phyloP scores from a whole-genome alignment of 2,797 vertebrate genomes.

The Cyprinodon diabolis region DNA sequence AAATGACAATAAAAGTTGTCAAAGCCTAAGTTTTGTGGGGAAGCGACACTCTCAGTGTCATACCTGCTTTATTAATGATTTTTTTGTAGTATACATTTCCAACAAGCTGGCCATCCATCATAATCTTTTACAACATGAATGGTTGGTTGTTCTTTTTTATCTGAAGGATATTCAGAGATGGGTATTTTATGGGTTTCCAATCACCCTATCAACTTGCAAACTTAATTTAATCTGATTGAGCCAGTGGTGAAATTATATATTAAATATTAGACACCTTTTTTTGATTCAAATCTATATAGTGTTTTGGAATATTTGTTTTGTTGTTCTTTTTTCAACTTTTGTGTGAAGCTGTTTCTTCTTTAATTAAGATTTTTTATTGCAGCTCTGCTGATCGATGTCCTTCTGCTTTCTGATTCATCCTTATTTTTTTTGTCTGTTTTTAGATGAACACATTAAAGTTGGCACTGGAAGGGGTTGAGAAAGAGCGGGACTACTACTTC shows the following conservation, averaged over 20 bases:
- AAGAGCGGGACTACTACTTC: constrained; percentile 99
- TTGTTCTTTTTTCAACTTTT: not conserved
- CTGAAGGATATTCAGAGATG: no score
- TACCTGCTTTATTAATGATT: constrained; percentile 10
- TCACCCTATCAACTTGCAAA: no score
- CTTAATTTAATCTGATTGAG: no score
- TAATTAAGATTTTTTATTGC: not conserved
- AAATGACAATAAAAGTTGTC: no score
- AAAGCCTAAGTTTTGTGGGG: constrained; percentile 3
- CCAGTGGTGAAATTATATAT: no score
- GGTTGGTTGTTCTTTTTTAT: no score
- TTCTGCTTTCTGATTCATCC: constrained; percentile 2
- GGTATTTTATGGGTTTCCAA: no score
- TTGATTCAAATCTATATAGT: no score
- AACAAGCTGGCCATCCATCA: not conserved
- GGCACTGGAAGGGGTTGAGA: constrained; percentile 96
- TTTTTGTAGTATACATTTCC: constrained; percentile 6
- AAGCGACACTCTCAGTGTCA: constrained; percentile 4
- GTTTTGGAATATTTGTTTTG: not conserved
- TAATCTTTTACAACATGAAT: no score
- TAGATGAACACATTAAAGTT: constrained; percentile 96
- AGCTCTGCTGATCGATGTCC: not conserved
- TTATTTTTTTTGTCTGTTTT: not conserved
- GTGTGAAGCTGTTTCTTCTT: not conserved
- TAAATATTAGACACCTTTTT: no score